Percentiles rank a stretch among this genome's conserved stretches.
Evolutionary conservation across 1,140 invertebrate species (phyloP).

Genomic region (Drosophila biarmipes): DNA sequence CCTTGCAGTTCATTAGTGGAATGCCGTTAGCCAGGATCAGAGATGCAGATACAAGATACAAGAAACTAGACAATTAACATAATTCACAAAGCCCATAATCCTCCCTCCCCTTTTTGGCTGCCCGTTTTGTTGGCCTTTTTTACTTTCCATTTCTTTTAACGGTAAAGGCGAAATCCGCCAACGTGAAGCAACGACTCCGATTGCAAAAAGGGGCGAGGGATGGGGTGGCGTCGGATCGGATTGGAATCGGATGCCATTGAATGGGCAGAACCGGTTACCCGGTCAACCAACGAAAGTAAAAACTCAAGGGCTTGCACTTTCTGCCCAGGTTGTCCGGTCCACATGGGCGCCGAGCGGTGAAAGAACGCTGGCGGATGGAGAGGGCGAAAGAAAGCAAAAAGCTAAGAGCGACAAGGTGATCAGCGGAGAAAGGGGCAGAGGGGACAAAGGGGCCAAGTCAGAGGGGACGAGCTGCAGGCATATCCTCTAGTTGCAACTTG

Average conservation of each 20-base stretch:
- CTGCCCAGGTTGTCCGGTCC: conserved; percentile 57
- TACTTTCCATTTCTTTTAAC: conserved; percentile 81
- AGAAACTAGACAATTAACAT: conserved; percentile 71
- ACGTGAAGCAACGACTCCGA: conserved; percentile 31
- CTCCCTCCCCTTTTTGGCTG: conserved; percentile 9
- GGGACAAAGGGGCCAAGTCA: neutral
- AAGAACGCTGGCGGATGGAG: conserved; percentile 32
- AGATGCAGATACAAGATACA: conserved; percentile 38
- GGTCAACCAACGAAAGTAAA: conserved; percentile 76
- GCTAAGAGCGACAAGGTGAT: conserved; percentile 12
- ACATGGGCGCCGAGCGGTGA: conserved; percentile 18
- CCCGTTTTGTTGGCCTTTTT: conserved; percentile 36
- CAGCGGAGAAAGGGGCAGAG: conserved; percentile 5
- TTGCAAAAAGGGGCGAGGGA: conserved; percentile 26
- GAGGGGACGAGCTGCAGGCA: conserved; percentile 21
- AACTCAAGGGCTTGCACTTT: conserved; percentile 84
- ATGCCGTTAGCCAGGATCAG: conserved; percentile 67
- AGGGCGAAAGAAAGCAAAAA: conserved; percentile 23
- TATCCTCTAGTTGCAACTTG: conserved; percentile 66
- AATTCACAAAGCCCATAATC: conserved; percentile 58
- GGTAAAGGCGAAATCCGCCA: conserved; percentile 71
- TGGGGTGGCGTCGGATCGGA: conserved; percentile 35
- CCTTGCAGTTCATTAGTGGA: conserved; percentile 34
- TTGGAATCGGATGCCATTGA: conserved; percentile 44
- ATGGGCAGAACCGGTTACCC: conserved; percentile 63